Percentiles rank a stretch among this genome's conserved stretches.
phyloP scores from a whole-genome alignment of 2,113 vertebrate species.

The Nannospalax galili region DNA sequence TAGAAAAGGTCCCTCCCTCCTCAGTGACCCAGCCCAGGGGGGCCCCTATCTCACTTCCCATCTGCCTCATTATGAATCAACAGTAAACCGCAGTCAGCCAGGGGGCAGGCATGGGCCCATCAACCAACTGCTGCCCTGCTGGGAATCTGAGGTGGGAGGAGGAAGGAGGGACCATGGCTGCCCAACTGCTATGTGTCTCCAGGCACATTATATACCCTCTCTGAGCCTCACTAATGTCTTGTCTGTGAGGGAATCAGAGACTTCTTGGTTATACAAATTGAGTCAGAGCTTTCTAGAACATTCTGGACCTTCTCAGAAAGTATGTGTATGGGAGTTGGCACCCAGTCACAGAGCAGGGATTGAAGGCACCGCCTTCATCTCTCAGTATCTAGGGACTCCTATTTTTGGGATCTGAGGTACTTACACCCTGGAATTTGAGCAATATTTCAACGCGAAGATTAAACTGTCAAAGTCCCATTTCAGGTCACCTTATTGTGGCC shows the following conservation, averaged over 20 bases:
- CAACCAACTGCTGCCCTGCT: background rate
- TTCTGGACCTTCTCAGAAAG: background rate
- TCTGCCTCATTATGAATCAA: slow-evolving; percentile 37
- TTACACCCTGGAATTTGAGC: too few species aligned
- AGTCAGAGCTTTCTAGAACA: background rate
- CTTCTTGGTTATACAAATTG: fast-evolving
- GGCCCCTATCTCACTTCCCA: slow-evolving; percentile 30
- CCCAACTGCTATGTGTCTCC: slow-evolving; percentile 20
- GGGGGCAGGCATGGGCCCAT: background rate
- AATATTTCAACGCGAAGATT: too few species aligned
- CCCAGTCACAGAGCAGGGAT: too few species aligned
- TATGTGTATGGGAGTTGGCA: background rate
- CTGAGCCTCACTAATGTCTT: background rate
- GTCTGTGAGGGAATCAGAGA: background rate
- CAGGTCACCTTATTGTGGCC: fast-evolving
- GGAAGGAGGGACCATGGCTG: fast-evolving
- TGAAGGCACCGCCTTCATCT: too few species aligned
- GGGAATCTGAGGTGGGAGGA: background rate
- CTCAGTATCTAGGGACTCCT: too few species aligned
- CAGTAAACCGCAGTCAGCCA: background rate
- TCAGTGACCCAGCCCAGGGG: background rate
- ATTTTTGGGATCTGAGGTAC: too few species aligned
- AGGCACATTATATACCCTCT: fast-evolving
- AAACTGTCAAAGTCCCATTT: fast-evolving
- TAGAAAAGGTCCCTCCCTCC: background rate